These are phyloP conservation scores for Drosophila obscura DNA, from an alignment of 1,140 invertebrate species.

Conservation along the genomic window DNA sequence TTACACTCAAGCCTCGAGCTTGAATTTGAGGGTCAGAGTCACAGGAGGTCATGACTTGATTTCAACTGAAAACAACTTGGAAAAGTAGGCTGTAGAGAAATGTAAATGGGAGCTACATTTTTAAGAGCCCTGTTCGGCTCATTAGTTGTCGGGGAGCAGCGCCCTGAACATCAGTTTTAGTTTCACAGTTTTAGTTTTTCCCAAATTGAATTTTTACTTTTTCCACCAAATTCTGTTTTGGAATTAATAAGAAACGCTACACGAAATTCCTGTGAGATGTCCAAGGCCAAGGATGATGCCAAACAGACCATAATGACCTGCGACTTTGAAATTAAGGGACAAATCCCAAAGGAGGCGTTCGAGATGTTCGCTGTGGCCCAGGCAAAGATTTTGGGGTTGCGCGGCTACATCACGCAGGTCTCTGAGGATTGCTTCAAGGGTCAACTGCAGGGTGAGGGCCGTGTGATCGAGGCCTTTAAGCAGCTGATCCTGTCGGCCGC, in stretches of 20 bases:
- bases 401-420: conserved; percentile 50
- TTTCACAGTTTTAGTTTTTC: no score
- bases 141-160: no score
- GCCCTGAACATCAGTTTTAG: no score
- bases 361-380: conserved; percentile 53
- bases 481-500: conserved; percentile 40
- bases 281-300: no score
- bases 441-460: conserved; percentile 52
- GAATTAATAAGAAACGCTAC: not conserved
- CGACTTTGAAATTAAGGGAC: conserved; percentile 51
- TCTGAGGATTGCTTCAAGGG: conserved; percentile 44
- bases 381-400: conserved; percentile 43
- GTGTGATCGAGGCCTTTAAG: conserved; percentile 61
- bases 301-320: conserved; percentile 40
- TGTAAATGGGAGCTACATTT: no score
- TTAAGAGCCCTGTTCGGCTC: no score
- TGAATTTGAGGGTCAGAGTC: conserved; percentile 29
- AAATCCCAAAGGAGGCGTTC: conserved; percentile 57
- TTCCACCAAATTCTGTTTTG: not conserved
- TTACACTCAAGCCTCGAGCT: conserved; percentile 8
- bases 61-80: no score
- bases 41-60: conserved; percentile 2
- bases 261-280: not conserved
- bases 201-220: not conserved
- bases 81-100: no score